Base-by-base conservation (phyloP, 2,113 vertebrate species). In the Eubucco bourcierii region DNA sequence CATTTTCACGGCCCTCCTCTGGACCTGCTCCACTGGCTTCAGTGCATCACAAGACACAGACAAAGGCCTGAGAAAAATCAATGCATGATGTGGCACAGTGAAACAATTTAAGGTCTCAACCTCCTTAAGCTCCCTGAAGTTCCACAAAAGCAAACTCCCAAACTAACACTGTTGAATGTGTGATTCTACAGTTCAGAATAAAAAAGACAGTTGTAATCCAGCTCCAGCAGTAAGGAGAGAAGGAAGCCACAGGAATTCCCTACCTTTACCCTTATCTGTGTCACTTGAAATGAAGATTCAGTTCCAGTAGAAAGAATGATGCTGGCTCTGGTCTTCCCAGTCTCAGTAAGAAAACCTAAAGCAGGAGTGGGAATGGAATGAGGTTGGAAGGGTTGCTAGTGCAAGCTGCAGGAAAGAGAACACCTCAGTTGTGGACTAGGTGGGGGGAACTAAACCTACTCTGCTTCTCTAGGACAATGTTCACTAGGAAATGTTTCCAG, bases 181-280 rank as follows among this genome's bases (percentile, higher is more conserved):
- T 4, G 77, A 41, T 31, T 65, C 58, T 55, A 68, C 56, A 67
- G 77, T 44, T 46, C 55, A 67, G 2, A 11, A 41, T 14, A 65
- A 15, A 55, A 10, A 55, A 55, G 53, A 58, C 24, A 8, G 60
- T 4, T 27, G 16, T 12, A 46, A 76, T 33, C 76, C 28, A 74
- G n/a, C 53, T 71, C 52, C 21, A 68, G 37, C 15, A 29, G 3
- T 19, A 44, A 14, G 64, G 13, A 5, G 58, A 50, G 63, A 34
- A 59, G 2, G 17, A 72, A 87, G 4, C 6, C 28, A 55, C 17
- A 56, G 39, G 17, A 34, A 52, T 50, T 6, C 90, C 98, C 96
- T 96, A 99, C 99, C 98, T 98, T 99, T 96, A 99, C 97, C 96
- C 98, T 98, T 92, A 99, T 98, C 95, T 99, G 99, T 44, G 99